phyloP scores from a whole-genome alignment of 2,113 vertebrate species.

The Anser brachyrhynchus region DNA sequence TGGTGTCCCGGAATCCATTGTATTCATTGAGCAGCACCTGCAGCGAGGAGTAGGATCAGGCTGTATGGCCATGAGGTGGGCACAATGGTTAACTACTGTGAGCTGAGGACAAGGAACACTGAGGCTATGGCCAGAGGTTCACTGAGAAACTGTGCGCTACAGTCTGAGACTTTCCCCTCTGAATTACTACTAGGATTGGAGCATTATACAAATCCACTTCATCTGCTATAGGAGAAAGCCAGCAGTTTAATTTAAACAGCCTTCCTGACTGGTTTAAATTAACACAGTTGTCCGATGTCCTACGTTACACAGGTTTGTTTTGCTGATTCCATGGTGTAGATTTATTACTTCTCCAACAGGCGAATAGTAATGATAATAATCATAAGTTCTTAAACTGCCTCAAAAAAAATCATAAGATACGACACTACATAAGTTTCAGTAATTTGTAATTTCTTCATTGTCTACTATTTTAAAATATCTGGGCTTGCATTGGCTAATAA shows the following conservation, averaged over 20 bases:
- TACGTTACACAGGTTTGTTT: background rate
- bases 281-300: background rate
- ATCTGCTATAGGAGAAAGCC: background rate
- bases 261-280: background rate
- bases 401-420: background rate
- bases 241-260: background rate
- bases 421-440: background rate
- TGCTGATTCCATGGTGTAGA: background rate
- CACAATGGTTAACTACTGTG: rapidly evolving
- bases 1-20: background rate
- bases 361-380: background rate
- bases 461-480: background rate
- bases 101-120: background rate
- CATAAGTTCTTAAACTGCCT: background rate
- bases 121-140: background rate
- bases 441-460: background rate
- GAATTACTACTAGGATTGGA: background rate
- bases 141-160: background rate
- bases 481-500: background rate
- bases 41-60: background rate
- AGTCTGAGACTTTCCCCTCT: background rate
- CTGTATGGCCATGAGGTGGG: background rate
- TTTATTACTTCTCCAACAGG: background rate
- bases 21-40: background rate
- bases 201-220: background rate